Conservation (phyloP, 2,888 invertebrate species). For the Sicus ferrugineus region DNA sequence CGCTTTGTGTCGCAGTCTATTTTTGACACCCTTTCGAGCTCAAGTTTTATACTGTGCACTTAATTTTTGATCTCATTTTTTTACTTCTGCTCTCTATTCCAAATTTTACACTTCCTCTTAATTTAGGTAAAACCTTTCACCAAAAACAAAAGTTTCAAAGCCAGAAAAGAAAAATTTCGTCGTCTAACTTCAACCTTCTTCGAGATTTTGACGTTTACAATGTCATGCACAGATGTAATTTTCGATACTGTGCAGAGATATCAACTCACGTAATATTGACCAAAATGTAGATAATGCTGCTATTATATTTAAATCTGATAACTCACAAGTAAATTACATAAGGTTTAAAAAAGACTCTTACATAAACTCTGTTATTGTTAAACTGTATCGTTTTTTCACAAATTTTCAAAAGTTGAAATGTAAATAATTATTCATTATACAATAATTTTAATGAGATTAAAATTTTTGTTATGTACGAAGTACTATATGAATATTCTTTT, state of each 20-base stretch:
- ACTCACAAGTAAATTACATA: too few relatives aligned
- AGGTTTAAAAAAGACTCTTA: too few relatives aligned
- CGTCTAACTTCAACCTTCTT: slow-evolving; percentile 35
- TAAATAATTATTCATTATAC: too few relatives aligned
- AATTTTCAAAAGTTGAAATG: too few relatives aligned
- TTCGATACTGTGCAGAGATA: background rate
- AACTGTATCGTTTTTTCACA: too few relatives aligned
- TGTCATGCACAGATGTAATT: slow-evolving; percentile 26
- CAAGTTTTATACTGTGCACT: background rate
- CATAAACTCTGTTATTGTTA: too few relatives aligned
- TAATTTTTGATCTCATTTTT: background rate
- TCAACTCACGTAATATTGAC: background rate
- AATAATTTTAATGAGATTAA: too few relatives aligned
- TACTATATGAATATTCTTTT: too few relatives aligned
- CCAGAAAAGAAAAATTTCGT: slow-evolving; percentile 42
- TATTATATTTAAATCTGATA: background rate
- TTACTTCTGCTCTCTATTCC: background rate
- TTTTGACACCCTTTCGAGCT: background rate
- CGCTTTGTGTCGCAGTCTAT: background rate
- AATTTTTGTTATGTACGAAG: too few relatives aligned
- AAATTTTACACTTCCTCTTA: background rate
- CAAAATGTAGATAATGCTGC: background rate
- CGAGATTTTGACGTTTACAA: slow-evolving; percentile 39
- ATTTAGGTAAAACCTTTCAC: too few relatives aligned
- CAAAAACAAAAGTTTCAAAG: slow-evolving; percentile 8